These are phyloP conservation scores for Lysandra coridon DNA, from an alignment of 2,888 invertebrate species.

Conservation along the genomic window DNA sequence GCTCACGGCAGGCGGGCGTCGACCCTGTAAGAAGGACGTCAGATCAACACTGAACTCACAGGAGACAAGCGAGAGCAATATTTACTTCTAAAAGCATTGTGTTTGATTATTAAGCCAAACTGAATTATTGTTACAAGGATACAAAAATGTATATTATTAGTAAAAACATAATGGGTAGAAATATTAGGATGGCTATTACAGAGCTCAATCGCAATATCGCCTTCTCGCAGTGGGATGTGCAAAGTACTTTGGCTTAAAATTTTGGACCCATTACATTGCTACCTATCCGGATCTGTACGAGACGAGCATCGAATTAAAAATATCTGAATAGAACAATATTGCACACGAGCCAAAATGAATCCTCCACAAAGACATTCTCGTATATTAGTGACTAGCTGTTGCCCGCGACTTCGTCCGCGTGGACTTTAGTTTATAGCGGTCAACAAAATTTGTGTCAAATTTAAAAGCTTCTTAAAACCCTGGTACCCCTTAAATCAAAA, in stretches of 20 bases:
- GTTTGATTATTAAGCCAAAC: slow-evolving; percentile 7
- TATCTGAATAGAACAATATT: background rate
- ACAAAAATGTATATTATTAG: background rate
- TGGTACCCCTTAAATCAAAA: no score
- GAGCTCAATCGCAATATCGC: slow-evolving; percentile 3
- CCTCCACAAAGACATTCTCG: slow-evolving; percentile 5
- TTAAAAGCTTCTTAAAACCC: no score
- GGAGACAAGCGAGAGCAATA: background rate
- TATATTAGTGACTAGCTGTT: background rate
- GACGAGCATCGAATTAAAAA: background rate
- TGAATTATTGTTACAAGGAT: background rate
- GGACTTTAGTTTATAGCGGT: no score
- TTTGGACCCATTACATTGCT: slow-evolving; percentile 26
- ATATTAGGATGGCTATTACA: background rate
- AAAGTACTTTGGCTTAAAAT: slow-evolving; percentile 11
- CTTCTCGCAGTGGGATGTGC: background rate
- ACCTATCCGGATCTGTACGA: background rate
- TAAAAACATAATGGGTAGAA: background rate
- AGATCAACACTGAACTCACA: background rate
- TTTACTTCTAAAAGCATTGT: background rate
- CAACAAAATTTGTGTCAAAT: no score
- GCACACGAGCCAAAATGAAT: background rate
- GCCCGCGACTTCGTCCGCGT: no score
- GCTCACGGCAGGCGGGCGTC: background rate
- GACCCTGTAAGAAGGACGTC: background rate